Conservation (phyloP, 1,140 invertebrate species). For the Scaptomyza graminum region DNA sequence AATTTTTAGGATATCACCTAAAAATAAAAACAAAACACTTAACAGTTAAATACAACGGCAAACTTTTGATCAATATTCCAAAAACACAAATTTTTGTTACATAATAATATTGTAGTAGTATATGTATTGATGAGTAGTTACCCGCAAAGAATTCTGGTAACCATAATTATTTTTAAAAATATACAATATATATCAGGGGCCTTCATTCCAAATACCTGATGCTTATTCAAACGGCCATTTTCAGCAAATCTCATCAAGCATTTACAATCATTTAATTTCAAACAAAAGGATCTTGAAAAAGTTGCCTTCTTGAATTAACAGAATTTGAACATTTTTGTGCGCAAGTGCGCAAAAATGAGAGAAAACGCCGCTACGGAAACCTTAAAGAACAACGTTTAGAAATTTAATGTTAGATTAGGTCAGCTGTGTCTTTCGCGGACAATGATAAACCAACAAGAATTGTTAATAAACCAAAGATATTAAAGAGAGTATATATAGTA, state of each 20-base stretch:
- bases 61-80: background rate
- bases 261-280: slow-evolving; percentile 21
- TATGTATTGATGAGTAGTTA: background rate
- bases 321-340: slow-evolving; percentile 48
- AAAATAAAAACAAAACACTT: background rate
- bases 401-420: slow-evolving; percentile 52
- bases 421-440: slow-evolving; percentile 19
- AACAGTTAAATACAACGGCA: background rate
- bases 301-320: slow-evolving; percentile 40
- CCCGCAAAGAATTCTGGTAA: background rate
- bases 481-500: slow-evolving; percentile 4
- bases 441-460: slow-evolving; percentile 12
- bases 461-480: slow-evolving; percentile 23
- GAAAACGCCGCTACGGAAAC: slow-evolving; percentile 76
- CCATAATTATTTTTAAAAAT: background rate
- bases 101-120: background rate
- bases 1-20: background rate
- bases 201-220: slow-evolving; percentile 10
- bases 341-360: slow-evolving; percentile 30
- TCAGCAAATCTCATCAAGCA: slow-evolving; percentile 5
- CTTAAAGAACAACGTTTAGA: slow-evolving; percentile 61
- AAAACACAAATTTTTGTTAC: background rate
- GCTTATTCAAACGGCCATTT: slow-evolving; percentile 22
- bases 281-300: slow-evolving; percentile 37
- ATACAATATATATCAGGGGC: background rate